Conservation (phyloP, 2,888 invertebrate species). For the Sphaeridia pumilis region DNA sequence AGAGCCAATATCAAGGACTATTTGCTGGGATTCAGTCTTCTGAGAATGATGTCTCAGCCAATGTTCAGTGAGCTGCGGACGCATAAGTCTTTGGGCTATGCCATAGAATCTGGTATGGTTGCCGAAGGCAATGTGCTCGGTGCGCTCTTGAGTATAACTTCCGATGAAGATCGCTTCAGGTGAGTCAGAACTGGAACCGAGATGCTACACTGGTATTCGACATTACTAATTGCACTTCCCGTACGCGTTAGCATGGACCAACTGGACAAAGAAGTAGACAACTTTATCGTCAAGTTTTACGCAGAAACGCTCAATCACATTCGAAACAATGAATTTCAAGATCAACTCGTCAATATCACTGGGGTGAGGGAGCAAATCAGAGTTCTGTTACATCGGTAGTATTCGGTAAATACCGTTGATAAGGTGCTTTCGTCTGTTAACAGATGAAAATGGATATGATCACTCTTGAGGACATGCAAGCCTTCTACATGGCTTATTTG, state of each 20-base stretch:
- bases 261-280: constrained; percentile 4
- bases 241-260: constrained; percentile 12
- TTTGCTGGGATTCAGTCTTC: background rate
- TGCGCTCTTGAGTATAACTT: constrained; percentile 1
- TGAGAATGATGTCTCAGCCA: constrained; percentile 11
- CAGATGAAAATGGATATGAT: background rate
- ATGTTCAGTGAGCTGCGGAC: constrained; percentile 11
- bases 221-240: no score
- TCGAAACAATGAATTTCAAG: constrained; percentile 5
- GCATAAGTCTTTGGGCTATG: constrained; percentile 8
- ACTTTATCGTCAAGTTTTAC: constrained; percentile 8
- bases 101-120: constrained; percentile 1
- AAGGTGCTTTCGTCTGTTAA: no score
- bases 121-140: constrained; percentile 7
- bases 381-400: no score
- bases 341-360: background rate
- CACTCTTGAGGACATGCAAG: background rate
- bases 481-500: constrained; percentile 1
- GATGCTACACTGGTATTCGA: no score
- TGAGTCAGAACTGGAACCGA: no score
- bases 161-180: constrained; percentile 12
- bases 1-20: background rate
- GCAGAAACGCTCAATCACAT: background rate
- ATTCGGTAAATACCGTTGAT: no score
- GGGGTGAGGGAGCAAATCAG: constrained; percentile 6